A percentile compares a stretch with the other conserved stretches of the same genome.
Evolutionary conservation across 2,888 invertebrate genomes (phyloP).

Genomic region (Chymomyza amoena): DNA sequence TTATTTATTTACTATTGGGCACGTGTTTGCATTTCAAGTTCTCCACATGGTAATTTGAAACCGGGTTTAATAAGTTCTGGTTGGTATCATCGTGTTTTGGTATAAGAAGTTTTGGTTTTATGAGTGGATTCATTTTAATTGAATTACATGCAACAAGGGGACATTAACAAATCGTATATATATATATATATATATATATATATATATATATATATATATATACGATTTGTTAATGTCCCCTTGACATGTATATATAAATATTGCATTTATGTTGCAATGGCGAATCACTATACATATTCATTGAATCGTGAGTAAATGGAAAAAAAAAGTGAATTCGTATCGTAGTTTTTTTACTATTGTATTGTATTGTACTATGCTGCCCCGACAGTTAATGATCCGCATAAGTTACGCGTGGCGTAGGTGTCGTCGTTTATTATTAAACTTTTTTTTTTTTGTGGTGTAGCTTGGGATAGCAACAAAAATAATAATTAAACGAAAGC

Average conservation of each 20-base stretch:
- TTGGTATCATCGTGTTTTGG: neutral
- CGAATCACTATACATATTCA: neutral
- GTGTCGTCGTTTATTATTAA: constrained; percentile 16
- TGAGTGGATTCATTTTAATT: neutral
- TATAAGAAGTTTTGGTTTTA: neutral
- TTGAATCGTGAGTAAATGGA: neutral
- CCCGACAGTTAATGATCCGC: constrained; percentile 38
- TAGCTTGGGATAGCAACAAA: neutral
- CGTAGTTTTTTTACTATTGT: neutral
- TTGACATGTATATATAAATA: neutral
- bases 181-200: neutral
- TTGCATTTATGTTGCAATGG: neutral
- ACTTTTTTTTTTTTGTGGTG: neutral
- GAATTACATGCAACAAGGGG: neutral
- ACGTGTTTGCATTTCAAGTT: neutral
- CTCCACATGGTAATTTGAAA: neutral
- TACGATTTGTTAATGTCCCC: no score
- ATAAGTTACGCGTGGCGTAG: constrained; percentile 30
- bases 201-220: neutral
- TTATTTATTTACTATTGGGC: neutral
- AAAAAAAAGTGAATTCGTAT: neutral
- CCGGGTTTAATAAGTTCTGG: neutral
- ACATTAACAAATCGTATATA: neutral
- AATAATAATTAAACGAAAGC: constrained; percentile 42
- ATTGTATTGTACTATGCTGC: constrained; percentile 8